Conservation (phyloP, 1,140 invertebrate genomes). For the Drosophila oshimai region DNA sequence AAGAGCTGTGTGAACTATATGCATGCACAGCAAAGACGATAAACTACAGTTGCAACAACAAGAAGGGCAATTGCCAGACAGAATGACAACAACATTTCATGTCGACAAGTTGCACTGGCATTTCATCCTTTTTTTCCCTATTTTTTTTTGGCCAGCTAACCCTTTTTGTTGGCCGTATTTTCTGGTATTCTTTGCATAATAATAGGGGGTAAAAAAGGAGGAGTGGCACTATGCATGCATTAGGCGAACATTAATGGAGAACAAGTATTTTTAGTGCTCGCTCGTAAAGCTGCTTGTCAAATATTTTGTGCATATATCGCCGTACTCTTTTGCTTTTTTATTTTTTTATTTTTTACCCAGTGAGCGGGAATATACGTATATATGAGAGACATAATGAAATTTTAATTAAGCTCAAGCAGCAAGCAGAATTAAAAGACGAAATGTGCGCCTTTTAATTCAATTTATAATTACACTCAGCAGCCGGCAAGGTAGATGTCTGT, state of each 20-base stretch:
- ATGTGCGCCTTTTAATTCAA: slow-evolving; percentile 74
- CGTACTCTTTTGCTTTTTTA: too few relatives aligned
- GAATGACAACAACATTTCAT: slow-evolving; percentile 78
- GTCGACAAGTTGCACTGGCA: slow-evolving; percentile 74
- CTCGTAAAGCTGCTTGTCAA: slow-evolving; percentile 75
- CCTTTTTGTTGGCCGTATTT: not conserved
- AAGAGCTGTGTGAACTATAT: too few relatives aligned
- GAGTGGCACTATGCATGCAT: slow-evolving; percentile 13
- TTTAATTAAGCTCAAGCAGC: slow-evolving; percentile 72
- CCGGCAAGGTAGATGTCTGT: slow-evolving; percentile 5
- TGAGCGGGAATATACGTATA: slow-evolving; percentile 38
- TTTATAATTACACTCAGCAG: slow-evolving; percentile 68
- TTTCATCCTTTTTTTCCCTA: slow-evolving; percentile 41
- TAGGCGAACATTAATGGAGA: slow-evolving; percentile 38
- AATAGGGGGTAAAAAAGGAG: not conserved
- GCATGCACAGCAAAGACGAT: slow-evolving; percentile 27
- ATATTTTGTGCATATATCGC: slow-evolving; percentile 65
- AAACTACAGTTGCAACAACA: slow-evolving; percentile 50
- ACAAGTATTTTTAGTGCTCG: slow-evolving; percentile 71
- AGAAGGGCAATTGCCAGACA: slow-evolving; percentile 41
- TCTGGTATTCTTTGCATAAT: slow-evolving; percentile 15
- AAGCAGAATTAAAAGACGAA: slow-evolving; percentile 59
- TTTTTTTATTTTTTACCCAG: not conserved
- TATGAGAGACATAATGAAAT: slow-evolving; percentile 66
- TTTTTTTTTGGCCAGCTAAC: not conserved